phyloP scores from a whole-genome alignment of 1,140 invertebrate genomes.

The Formica selysi region DNA sequence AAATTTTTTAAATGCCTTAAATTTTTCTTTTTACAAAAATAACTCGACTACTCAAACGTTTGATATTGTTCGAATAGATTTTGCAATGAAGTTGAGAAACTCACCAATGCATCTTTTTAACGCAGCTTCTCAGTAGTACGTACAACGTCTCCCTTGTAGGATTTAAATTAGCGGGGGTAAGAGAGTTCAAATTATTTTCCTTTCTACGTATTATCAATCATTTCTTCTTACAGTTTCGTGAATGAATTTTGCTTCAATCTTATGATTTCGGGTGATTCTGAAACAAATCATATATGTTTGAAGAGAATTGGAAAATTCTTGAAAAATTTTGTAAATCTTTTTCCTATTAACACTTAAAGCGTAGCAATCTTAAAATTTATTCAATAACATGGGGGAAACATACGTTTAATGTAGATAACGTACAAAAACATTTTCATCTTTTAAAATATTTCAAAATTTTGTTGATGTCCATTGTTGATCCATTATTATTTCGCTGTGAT shows the following conservation, averaged over 20 bases:
- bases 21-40: neutral
- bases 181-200: neutral
- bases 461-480: neutral
- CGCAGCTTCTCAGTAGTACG: constrained; percentile 72
- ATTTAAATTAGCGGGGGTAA: constrained; percentile 75
- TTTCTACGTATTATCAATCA: neutral
- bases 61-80: constrained; percentile 57
- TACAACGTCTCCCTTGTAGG: constrained; percentile 77
- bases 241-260: neutral
- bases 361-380: neutral
- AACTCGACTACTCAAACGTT: neutral
- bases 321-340: neutral
- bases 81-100: constrained; percentile 69
- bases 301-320: neutral
- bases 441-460: neutral
- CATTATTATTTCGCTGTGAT: neutral
- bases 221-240: neutral
- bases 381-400: neutral
- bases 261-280: neutral
- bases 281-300: neutral
- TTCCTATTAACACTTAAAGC: neutral
- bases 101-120: constrained; percentile 70
- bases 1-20: neutral
- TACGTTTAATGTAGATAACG: neutral
- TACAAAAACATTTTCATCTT: neutral